These are phyloP conservation scores for Bettongia penicillata DNA, from an alignment of 2,113 vertebrate genomes.

Conservation along the genomic window DNA sequence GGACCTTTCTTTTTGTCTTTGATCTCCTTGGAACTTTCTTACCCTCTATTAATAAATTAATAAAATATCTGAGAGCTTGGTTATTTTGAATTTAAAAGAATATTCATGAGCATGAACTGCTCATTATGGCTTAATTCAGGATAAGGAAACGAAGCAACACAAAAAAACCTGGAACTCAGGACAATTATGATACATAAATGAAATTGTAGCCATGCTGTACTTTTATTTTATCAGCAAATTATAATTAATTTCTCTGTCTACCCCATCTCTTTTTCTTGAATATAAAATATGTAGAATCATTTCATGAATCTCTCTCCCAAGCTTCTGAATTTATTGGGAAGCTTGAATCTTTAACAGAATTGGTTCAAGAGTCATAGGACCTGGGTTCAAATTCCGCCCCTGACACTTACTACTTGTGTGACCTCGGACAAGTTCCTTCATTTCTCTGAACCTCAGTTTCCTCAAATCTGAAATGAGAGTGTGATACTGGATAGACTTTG, in stretches of 20 bases:
- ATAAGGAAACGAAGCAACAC: not conserved
- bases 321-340: not conserved
- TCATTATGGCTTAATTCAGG: not conserved
- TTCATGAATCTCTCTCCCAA: not conserved
- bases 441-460: not conserved
- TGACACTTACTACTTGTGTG: not conserved
- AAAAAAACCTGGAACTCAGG: not conserved
- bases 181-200: not conserved
- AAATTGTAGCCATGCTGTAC: not conserved
- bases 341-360: not conserved
- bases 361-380: not conserved
- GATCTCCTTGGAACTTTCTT: not conserved
- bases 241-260: not conserved
- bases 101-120: not conserved
- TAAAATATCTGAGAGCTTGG: not conserved
- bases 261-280: not conserved
- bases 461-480: not conserved
- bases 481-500: not conserved
- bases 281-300: not conserved
- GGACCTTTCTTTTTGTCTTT: not conserved
- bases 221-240: not conserved
- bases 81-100: not conserved
- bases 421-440: rapidly evolving
- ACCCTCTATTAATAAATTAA: not conserved
- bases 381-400: not conserved